Evolutionary conservation across 2,888 invertebrate genomes (phyloP).

Genomic region (Pollenia labialis): DNA sequence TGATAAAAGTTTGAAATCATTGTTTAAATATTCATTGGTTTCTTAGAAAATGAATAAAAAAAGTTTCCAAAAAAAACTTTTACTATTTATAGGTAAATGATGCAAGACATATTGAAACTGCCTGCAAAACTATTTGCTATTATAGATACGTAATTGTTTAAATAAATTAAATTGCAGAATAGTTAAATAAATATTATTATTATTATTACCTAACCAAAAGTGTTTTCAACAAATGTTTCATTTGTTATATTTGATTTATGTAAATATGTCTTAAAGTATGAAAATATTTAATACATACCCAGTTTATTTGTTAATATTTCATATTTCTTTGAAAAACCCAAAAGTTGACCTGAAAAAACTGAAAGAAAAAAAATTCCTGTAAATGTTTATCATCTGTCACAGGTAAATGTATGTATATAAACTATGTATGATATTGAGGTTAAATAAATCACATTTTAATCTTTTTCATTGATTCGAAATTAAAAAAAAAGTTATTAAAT

Average conservation of each 20-base stretch:
- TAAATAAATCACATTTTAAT: not conserved
- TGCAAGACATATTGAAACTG: constrained; percentile 2
- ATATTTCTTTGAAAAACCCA: not conserved
- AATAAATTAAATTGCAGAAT: constrained; percentile 10
- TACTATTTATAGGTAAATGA: constrained; percentile 12
- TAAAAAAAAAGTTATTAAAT: too few species aligned
- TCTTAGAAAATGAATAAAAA: not conserved
- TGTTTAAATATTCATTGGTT: constrained; percentile 1
- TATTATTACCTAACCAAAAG: not conserved
- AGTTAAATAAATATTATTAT: not conserved
- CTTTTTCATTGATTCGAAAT: too few species aligned
- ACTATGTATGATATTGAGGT: not conserved
- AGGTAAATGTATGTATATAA: not conserved
- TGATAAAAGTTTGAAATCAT: constrained; percentile 34
- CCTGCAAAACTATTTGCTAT: not conserved
- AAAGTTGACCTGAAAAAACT: too few species aligned
- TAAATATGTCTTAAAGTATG: not conserved
- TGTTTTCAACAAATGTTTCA: too few species aligned
- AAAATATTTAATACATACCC: not conserved
- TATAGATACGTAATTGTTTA: constrained; percentile 12
- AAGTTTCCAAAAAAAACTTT: constrained; percentile 1
- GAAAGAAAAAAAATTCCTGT: not conserved
- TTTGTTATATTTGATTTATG: constrained; percentile 9
- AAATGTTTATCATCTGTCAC: not conserved
- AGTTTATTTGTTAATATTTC: not conserved